phyloP scores from a whole-genome alignment of 2,888 invertebrate genomes.

The Congeria kusceri region DNA sequence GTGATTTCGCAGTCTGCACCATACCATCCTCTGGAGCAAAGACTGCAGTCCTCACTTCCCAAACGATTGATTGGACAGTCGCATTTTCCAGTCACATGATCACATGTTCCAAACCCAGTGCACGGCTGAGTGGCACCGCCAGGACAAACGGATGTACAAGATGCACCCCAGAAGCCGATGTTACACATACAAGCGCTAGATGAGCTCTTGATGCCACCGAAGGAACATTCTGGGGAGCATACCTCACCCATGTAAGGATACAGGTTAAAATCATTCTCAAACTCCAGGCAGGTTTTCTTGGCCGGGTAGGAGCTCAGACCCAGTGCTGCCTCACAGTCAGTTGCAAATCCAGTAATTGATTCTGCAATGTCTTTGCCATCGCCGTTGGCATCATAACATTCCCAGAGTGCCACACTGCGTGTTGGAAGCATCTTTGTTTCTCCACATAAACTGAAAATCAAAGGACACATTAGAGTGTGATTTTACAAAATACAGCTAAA shows the following conservation, averaged over 20 bases:
- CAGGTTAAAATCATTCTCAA: conserved; percentile 50
- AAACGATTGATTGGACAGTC: conserved; percentile 70
- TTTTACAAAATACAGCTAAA: too few relatives aligned
- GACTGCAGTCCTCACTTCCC: conserved; percentile 65
- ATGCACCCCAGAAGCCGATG: conserved; percentile 66
- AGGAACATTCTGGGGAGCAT: conserved; percentile 63
- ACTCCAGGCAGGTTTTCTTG: conserved; percentile 62
- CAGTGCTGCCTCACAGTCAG: conserved; percentile 68
- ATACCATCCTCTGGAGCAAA: conserved; percentile 70
- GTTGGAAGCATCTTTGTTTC: conserved; percentile 19
- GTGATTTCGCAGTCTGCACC: conserved; percentile 70
- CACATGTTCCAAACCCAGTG: conserved; percentile 73
- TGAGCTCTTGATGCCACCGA: conserved; percentile 56
- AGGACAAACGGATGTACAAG: conserved; percentile 71
- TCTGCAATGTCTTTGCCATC: conserved; percentile 51
- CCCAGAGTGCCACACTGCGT: conserved; percentile 31
- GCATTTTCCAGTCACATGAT: conserved; percentile 67
- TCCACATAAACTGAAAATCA: conserved; percentile 33
- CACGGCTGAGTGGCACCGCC: conserved; percentile 71
- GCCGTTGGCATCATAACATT: conserved; percentile 57
- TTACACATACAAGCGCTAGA: conserved; percentile 61
- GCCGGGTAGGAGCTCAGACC: conserved; percentile 64
- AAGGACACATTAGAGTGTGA: not conserved
- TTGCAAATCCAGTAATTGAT: conserved; percentile 60
- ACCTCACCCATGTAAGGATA: conserved; percentile 52